A percentile compares a stretch with the other conserved stretches of the same genome.
Conservation (phyloP, 2,888 invertebrate species). For the Xylota sylvarum region DNA sequence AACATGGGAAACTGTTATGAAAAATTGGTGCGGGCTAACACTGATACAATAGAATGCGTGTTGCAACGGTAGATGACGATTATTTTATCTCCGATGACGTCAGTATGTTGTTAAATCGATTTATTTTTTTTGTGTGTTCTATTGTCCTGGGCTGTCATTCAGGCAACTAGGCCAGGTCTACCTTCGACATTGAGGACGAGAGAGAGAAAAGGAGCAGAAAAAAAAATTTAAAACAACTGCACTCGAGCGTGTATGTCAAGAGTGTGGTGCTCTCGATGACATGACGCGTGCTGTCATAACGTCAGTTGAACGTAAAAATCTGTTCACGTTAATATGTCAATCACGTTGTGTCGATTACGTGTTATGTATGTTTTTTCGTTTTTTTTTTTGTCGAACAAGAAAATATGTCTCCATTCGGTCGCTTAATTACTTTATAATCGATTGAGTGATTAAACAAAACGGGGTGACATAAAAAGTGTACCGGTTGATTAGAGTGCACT, state of each 20-base stretch:
- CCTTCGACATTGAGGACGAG: conserved; percentile 16
- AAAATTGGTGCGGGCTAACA: conserved; percentile 2
- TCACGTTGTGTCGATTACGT: conserved; percentile 42
- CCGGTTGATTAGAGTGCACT: conserved; percentile 58
- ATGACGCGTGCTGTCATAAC: conserved; percentile 59
- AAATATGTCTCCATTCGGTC: conserved; percentile 22
- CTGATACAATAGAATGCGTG: conserved; percentile 45
- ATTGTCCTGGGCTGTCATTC: conserved; percentile 57
- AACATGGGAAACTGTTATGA: conserved; percentile 25
- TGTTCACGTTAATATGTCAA: conserved; percentile 39
- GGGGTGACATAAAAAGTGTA: conserved; percentile 50
- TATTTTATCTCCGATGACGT: conserved; percentile 49
- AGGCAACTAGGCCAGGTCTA: conserved; percentile 40
- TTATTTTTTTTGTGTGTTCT: conserved; percentile 43
- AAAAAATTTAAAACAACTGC: conserved; percentile 28
- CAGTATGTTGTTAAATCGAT: conserved; percentile 68
- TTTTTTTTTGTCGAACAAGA: conserved; percentile 21
- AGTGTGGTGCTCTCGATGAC: conserved; percentile 35
- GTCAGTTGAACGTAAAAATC: not conserved
- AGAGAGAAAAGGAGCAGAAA: not conserved
- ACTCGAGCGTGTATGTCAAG: conserved; percentile 62
- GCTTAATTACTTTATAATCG: conserved; percentile 68
- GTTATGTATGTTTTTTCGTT: not conserved
- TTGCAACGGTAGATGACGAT: conserved; percentile 56
- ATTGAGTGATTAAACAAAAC: conserved; percentile 66